A percentile compares a stretch with the other conserved stretches of the same genome.
These are phyloP conservation scores for Acleris sparsana DNA, from an alignment of 2,888 invertebrate species.

Conservation along the genomic window DNA sequence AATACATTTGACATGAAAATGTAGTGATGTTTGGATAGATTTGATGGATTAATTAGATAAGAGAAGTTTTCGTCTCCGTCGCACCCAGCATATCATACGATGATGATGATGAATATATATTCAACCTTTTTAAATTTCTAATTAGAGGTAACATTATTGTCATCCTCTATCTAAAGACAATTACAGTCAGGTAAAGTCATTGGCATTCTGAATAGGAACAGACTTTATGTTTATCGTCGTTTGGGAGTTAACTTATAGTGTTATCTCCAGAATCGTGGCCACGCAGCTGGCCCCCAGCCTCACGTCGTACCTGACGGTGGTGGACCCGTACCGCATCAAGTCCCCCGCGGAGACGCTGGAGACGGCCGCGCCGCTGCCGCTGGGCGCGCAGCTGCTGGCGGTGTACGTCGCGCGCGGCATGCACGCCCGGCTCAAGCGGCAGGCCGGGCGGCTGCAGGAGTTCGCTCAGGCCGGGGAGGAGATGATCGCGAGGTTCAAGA, in stretches of 20 bases:
- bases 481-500: constrained; percentile 70
- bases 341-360: constrained; percentile 88
- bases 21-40: too few relatives aligned
- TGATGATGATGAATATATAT: too few relatives aligned
- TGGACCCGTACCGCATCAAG: constrained; percentile 93
- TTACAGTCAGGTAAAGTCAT: too few relatives aligned
- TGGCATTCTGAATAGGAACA: too few relatives aligned
- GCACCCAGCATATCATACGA: too few relatives aligned
- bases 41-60: too few relatives aligned
- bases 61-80: too few relatives aligned
- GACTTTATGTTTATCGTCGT: too few relatives aligned
- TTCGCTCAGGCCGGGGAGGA: constrained; percentile 73
- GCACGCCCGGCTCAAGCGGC: constrained; percentile 77
- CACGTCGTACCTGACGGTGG: constrained; percentile 91
- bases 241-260: not conserved
- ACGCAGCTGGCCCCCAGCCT: constrained; percentile 89
- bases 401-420: constrained; percentile 89
- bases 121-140: too few relatives aligned
- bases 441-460: constrained; percentile 63
- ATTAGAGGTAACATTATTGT: too few relatives aligned
- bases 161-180: too few relatives aligned
- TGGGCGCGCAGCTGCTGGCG: constrained; percentile 91
- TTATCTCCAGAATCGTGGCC: constrained; percentile 87
- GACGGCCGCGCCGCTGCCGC: constrained; percentile 88
- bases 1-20: too few relatives aligned